Evolutionary conservation across 37 sponge, comb jelly and placozoan genomes (phyloP).

Genomic region (Aphrocallistes beatrix): DNA sequence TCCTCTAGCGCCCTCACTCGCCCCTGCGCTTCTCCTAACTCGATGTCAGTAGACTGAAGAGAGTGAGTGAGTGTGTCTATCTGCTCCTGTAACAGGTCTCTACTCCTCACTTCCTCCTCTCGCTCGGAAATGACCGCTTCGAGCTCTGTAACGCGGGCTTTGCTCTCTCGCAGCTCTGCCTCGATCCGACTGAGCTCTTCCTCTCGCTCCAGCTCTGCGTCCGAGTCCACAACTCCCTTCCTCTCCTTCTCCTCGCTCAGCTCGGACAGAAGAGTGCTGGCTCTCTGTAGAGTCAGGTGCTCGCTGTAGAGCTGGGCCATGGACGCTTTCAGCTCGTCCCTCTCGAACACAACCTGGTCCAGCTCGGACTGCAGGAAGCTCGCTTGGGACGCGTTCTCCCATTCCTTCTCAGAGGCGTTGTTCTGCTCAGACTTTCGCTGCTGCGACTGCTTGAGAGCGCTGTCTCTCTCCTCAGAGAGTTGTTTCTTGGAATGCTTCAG

Average conservation of each 20-base stretch:
- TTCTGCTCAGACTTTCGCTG: neutral
- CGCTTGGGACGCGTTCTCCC: slow-evolving; percentile 4
- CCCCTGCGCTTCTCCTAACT: neutral
- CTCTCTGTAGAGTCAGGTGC: neutral
- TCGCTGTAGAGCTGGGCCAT: neutral
- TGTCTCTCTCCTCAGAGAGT: neutral
- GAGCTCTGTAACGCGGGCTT: neutral
- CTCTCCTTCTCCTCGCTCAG: neutral
- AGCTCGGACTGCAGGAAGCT: neutral
- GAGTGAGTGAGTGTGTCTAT: neutral
- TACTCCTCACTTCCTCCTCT: neutral
- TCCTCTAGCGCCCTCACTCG: neutral
- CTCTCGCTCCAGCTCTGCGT: neutral
- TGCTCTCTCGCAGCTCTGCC: neutral
- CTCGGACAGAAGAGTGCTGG: neutral
- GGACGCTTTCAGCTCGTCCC: neutral
- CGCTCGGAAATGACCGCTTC: neutral
- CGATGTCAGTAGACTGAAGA: neutral
- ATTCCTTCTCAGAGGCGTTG: neutral
- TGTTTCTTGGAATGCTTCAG: neutral
- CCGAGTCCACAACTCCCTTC: neutral
- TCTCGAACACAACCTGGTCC: slow-evolving; percentile 7
- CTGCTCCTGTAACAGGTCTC: neutral
- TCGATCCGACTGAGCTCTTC: neutral
- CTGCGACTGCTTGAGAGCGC: neutral